Evolutionary conservation across 2,113 vertebrate genomes (phyloP).

Genomic region (Acinonyx jubatus): DNA sequence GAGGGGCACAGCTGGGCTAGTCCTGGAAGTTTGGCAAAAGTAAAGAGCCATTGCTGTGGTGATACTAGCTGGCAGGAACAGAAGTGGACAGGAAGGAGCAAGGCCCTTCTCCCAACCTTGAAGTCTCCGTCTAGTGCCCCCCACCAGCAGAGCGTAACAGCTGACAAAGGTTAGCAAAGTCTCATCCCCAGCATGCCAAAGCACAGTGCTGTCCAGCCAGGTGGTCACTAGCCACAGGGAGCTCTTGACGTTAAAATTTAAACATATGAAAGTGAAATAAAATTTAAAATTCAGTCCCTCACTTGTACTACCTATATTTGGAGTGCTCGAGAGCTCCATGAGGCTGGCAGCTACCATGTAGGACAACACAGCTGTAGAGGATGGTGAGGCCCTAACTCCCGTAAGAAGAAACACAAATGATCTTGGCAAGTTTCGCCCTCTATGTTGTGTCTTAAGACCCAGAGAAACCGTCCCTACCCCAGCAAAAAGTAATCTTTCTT

Average conservation of each 20-base stretch:
- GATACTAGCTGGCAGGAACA: background rate
- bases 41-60: background rate
- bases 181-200: background rate
- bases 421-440: background rate
- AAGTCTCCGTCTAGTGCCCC: background rate
- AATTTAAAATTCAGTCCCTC: constrained; percentile 31
- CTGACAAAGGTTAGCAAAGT: background rate
- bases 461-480: background rate
- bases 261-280: constrained; percentile 7
- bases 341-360: background rate
- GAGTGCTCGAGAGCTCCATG: background rate
- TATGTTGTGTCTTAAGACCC: background rate
- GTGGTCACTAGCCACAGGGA: background rate
- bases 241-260: background rate
- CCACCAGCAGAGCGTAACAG: background rate
- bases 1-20: background rate
- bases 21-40: background rate
- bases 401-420: background rate
- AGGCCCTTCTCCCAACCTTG: background rate
- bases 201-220: background rate
- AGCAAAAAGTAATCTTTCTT: background rate
- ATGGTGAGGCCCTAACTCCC: background rate
- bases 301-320: background rate
- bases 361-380: background rate
- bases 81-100: background rate